Evolutionary conservation across 2,797 vertebrate genomes (phyloP), one percentile per base, ranked within the genome.

Genomic region (Pantherophis vulpinus): DNA sequence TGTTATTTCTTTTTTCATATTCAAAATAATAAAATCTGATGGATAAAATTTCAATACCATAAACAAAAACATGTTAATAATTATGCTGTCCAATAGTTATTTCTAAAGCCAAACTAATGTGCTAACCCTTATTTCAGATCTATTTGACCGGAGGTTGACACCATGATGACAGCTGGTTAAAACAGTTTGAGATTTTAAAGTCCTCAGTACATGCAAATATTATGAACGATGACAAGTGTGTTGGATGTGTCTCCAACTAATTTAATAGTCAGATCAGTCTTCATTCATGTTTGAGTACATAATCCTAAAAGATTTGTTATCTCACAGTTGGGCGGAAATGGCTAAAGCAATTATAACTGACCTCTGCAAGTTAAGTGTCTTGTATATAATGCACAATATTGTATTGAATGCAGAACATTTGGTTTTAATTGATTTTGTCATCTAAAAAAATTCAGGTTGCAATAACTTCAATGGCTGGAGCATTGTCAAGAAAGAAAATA

Each of bases 181-280:
- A 96, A 94, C 96, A 98, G 95, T 96, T 97, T 98, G 97, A 97
- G 96, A 97, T 98, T 97, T 97, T 96, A 97, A 97, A 98, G 97
- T 96, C 97, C 96, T 96, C 95, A 96, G 97, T 97, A 94, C 96
- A 95, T 97, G 94, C 97, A 98, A 98, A 98, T 97, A 98, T 98
- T 98, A 98, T 98, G 98, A 98, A 96, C 97, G 97, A 97, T 97
- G 93, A 54, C 94, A 95, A 97, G 95, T n/a, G 91, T 96, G 94
- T 96, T 97, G 96, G 97, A 96, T 97, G 97, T 97, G 94, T 90
- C 95, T 96, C 95, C 92, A 95, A 96, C 94, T 96, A 97, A 96
- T 95, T 95, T 96, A 95, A 96, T n/a, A 91, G 92, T 96, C 97
- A 86, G 58, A 96, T 61, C 89, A 92, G 94, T 95, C 87, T 87